phyloP scores from a whole-genome alignment of 2,113 vertebrate species.

The Salvelinus sp. region DNA sequence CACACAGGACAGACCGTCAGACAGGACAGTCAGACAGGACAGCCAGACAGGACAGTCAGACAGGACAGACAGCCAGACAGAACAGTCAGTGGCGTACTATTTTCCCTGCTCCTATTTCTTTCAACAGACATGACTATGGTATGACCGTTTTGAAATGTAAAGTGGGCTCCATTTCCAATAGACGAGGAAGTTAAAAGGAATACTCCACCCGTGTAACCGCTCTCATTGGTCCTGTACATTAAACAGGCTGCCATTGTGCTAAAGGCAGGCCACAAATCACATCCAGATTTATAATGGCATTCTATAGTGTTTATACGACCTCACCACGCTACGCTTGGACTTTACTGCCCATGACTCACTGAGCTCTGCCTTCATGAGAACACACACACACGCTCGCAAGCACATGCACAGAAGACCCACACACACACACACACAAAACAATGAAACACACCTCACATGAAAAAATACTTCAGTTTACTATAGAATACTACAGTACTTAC shows the following conservation, averaged over 20 bases:
- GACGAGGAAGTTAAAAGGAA: constrained; percentile 41
- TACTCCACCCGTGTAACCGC: constrained; percentile 32
- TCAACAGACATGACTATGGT: neutral
- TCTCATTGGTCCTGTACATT: constrained; percentile 48
- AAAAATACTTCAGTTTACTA: too few species aligned
- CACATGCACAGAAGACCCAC: constrained; percentile 8
- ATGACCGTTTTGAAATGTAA: neutral
- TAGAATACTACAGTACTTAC: too few species aligned
- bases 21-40: neutral
- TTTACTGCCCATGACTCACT: constrained; percentile 59
- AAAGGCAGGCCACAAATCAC: constrained; percentile 58
- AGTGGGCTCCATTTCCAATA: neutral
- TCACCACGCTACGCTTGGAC: constrained; percentile 46
- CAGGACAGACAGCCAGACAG: neutral
- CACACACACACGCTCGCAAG: neutral
- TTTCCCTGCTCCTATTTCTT: too few species aligned
- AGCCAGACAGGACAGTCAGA: neutral
- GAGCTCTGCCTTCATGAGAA: constrained; percentile 10
- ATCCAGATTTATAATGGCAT: constrained; percentile 63
- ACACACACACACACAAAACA: constrained; percentile 37
- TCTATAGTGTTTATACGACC: constrained; percentile 65
- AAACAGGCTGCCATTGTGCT: constrained; percentile 50
- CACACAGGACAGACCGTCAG: constrained; percentile 17
- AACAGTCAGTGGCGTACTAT: too few species aligned
- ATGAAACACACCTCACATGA: constrained; percentile 27